Evolutionary conservation across 2,888 invertebrate genomes (phyloP).

Genomic region (Brachylomia viminalis): DNA sequence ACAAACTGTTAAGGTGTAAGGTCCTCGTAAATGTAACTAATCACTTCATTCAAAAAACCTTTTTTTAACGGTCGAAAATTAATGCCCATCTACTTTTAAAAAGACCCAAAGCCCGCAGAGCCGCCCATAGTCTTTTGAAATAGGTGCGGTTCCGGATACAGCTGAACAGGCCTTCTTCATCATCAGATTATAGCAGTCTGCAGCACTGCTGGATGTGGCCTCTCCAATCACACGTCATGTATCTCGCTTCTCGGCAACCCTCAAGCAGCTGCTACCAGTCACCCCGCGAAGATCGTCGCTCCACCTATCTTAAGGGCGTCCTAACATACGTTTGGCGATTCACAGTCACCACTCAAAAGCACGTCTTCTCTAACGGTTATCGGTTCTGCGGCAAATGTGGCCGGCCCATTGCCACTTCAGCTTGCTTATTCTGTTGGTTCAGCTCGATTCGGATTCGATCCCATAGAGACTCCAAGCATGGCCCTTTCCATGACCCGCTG

Average conservation of each 20-base stretch:
- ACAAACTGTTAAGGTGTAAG: slow-evolving; percentile 1
- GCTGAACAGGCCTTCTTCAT: background rate
- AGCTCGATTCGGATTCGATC: background rate
- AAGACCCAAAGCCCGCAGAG: background rate
- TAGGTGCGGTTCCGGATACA: background rate
- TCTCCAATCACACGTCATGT: background rate
- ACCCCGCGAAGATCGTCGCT: background rate
- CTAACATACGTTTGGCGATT: background rate
- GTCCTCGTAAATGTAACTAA: background rate
- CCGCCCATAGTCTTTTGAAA: background rate
- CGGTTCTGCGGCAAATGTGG: background rate
- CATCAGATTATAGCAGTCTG: background rate
- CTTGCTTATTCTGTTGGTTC: background rate
- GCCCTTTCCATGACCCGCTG: background rate
- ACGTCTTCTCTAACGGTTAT: background rate
- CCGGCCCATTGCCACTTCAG: background rate
- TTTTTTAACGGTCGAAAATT: background rate
- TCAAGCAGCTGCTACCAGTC: background rate
- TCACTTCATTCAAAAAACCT: background rate
- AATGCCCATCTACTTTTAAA: too few species aligned
- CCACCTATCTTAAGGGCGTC: background rate
- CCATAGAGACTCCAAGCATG: background rate
- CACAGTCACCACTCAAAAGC: background rate
- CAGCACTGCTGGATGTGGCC: background rate
- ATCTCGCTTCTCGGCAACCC: background rate